Percentiles rank a stretch among this genome's conserved stretches.
phyloP scores from a whole-genome alignment of 2,113 vertebrate species.

The Chauna torquata region DNA sequence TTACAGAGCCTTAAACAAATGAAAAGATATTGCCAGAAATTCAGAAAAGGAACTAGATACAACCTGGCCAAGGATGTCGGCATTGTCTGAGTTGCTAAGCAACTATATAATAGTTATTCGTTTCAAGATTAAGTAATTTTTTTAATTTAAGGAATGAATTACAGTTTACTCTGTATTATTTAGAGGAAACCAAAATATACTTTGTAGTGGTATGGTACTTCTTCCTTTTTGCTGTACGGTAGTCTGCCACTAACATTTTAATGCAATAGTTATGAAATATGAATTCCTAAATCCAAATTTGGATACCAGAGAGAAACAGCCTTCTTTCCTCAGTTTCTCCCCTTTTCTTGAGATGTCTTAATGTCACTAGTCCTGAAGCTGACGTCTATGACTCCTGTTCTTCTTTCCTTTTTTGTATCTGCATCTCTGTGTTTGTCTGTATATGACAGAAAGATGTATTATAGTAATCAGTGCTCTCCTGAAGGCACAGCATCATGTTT shows the following conservation, averaged over 20 bases:
- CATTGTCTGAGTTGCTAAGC: slow-evolving; percentile 46
- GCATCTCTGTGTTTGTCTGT: background rate
- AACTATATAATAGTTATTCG: background rate
- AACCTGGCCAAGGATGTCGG: background rate
- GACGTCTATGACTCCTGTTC: background rate
- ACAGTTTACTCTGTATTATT: background rate
- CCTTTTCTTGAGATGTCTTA: background rate
- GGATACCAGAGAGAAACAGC: background rate
- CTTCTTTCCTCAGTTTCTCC: background rate
- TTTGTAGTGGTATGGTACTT: background rate
- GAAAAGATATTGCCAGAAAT: background rate
- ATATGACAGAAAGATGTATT: slow-evolving; percentile 27
- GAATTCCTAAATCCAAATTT: background rate
- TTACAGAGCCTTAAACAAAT: background rate
- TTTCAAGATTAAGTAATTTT: slow-evolving; percentile 10
- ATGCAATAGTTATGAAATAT: background rate
- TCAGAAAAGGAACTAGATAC: background rate
- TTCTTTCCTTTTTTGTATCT: background rate
- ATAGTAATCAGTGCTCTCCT: background rate
- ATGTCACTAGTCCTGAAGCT: background rate
- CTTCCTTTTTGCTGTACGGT: background rate
- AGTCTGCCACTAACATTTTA: background rate
- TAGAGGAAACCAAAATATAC: background rate
- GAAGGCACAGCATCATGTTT: slow-evolving; percentile 19
- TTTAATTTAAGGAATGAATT: slow-evolving; percentile 17